phyloP scores from a whole-genome alignment of 1,140 invertebrate species.

The Nephila pilipes region DNA sequence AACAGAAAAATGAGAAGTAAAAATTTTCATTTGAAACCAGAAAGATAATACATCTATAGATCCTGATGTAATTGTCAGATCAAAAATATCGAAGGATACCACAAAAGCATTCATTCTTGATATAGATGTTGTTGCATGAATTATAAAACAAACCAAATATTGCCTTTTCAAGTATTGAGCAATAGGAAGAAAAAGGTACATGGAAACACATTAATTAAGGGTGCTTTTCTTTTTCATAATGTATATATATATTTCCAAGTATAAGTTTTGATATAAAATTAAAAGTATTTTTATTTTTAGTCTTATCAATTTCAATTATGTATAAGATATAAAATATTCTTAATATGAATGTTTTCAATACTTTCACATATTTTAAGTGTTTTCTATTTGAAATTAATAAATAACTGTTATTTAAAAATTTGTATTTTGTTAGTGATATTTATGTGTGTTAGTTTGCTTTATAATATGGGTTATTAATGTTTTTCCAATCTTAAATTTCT shows the following conservation, averaged over 20 bases:
- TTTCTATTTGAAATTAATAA: too few species aligned
- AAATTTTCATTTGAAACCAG: conserved; percentile 97
- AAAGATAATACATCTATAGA: conserved; percentile 99
- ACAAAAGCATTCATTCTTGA: conserved; percentile 95
- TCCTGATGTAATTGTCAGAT: conserved; percentile 94
- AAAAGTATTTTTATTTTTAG: background rate
- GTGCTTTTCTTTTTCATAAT: too few species aligned
- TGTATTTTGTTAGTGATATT: too few species aligned
- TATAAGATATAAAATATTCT: too few species aligned
- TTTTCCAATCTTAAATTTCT: too few species aligned
- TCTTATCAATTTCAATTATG: background rate
- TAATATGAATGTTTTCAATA: too few species aligned
- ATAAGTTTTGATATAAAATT: background rate
- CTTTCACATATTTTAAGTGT: too few species aligned
- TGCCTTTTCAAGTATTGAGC: conserved; percentile 98
- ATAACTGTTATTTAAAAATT: too few species aligned
- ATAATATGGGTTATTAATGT: too few species aligned
- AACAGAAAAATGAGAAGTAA: conserved; percentile 85
- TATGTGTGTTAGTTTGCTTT: too few species aligned
- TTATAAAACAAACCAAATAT: conserved; percentile 91
- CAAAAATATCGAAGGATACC: conserved; percentile 82
- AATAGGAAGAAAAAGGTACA: conserved; percentile 96
- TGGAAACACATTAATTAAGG: background rate
- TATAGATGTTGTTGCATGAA: conserved; percentile 99
- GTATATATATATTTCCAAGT: background rate